These are phyloP conservation scores for Lathamus discolor DNA, from an alignment of 2,113 vertebrate genomes.

Conservation along the genomic window DNA sequence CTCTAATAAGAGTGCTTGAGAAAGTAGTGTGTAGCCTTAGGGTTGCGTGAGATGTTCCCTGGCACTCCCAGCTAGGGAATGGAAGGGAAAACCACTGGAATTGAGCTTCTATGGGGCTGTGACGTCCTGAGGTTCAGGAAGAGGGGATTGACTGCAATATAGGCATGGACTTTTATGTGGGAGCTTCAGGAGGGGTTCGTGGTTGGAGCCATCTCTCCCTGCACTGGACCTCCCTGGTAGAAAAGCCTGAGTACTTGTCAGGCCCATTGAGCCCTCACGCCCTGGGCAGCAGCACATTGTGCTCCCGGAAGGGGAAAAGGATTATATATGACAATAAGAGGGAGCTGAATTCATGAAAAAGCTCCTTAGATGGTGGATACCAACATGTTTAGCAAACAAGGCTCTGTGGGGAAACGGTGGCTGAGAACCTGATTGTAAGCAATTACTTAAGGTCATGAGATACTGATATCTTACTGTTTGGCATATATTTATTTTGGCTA, in stretches of 20 bases:
- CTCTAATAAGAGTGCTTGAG: background rate
- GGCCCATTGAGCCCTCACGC: background rate
- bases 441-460: background rate
- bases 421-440: background rate
- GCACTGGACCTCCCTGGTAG: background rate
- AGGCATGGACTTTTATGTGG: accelerated
- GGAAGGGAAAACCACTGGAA: background rate
- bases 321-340: background rate
- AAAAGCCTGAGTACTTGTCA: background rate
- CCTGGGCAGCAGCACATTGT: too few species aligned
- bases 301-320: background rate
- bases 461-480: background rate
- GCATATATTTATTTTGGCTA: slow-evolving; percentile 13
- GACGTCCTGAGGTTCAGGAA: background rate
- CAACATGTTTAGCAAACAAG: background rate
- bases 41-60: accelerated
- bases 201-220: background rate
- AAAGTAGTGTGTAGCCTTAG: background rate
- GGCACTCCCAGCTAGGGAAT: background rate
- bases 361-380: background rate
- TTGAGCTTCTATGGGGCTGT: background rate
- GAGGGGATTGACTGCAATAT: accelerated
- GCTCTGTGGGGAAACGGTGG: background rate
- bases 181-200: accelerated
- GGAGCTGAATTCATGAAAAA: background rate